A percentile compares a stretch with the other conserved stretches of the same genome.
Conservation (phyloP, 2,113 vertebrate genomes). For the Progne subis region DNA sequence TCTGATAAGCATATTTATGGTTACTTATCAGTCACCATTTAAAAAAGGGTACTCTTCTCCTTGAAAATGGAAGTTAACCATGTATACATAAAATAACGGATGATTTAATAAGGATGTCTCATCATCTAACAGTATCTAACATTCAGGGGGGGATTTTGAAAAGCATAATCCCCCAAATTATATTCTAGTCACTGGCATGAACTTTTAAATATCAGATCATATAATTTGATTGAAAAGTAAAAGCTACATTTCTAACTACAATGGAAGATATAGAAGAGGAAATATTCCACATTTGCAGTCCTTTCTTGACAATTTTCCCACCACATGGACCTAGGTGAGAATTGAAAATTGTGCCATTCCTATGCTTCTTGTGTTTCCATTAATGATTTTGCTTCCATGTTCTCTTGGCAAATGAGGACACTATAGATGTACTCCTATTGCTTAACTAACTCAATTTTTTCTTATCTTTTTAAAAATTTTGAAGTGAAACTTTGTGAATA, state of each 20-base stretch:
- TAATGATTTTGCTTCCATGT: background rate
- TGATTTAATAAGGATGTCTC: background rate
- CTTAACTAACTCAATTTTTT: background rate
- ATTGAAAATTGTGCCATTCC: background rate
- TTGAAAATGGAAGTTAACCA: background rate
- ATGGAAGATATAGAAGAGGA: background rate
- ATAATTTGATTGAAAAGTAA: background rate
- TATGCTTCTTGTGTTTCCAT: background rate
- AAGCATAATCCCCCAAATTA: background rate
- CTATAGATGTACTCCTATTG: background rate
- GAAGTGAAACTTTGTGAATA: background rate
- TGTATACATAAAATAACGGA: background rate
- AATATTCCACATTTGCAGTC: background rate
- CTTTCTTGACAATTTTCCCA: background rate
- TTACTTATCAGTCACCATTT: background rate
- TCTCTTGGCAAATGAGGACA: background rate
- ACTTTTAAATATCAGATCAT: background rate
- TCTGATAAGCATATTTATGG: background rate
- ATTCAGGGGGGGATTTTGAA: background rate
- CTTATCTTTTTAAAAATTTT: background rate
- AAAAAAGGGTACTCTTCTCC: background rate
- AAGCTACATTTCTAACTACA: background rate
- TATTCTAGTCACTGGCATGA: background rate
- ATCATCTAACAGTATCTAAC: fast-evolving
- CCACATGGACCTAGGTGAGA: background rate